Evolutionary conservation across 2,797 vertebrate genomes (phyloP).

Genomic region (Diplodus sargus): DNA sequence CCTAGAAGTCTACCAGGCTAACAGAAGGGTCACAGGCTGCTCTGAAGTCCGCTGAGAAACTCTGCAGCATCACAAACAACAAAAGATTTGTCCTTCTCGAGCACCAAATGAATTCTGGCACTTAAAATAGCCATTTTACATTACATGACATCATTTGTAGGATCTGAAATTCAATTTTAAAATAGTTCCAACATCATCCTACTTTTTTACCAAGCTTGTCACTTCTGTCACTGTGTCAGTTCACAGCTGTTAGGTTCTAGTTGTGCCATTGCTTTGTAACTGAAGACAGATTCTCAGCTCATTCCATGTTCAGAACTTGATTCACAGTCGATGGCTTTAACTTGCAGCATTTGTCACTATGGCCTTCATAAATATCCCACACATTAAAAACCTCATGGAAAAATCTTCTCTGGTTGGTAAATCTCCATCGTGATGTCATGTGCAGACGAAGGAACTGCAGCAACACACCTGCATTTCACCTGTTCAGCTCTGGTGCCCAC

Average conservation of each 20-base stretch:
- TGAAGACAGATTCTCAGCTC: neutral
- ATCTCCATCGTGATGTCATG: neutral
- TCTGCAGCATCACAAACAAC: constrained; percentile 19
- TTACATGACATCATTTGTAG: neutral
- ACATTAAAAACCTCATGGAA: neutral
- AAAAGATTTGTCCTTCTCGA: neutral
- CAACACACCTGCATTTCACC: neutral
- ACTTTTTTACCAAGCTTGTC: neutral
- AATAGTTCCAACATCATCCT: neutral
- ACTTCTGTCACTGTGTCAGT: neutral
- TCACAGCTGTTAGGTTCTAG: neutral
- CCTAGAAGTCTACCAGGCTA: constrained; percentile 7
- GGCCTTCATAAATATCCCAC: neutral
- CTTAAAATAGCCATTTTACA: constrained; percentile 4
- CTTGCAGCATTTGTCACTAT: neutral
- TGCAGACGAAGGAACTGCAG: neutral
- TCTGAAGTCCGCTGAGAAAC: constrained; percentile 11
- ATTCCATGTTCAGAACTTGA: neutral
- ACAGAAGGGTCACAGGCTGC: neutral
- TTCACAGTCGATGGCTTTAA: neutral
- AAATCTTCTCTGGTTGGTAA: neutral
- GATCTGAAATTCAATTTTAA: neutral
- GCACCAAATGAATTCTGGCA: neutral
- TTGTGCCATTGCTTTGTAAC: neutral
- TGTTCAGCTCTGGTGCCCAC: neutral